Conservation (phyloP, 2,888 invertebrate genomes). For the Lycaena phlaeas region DNA sequence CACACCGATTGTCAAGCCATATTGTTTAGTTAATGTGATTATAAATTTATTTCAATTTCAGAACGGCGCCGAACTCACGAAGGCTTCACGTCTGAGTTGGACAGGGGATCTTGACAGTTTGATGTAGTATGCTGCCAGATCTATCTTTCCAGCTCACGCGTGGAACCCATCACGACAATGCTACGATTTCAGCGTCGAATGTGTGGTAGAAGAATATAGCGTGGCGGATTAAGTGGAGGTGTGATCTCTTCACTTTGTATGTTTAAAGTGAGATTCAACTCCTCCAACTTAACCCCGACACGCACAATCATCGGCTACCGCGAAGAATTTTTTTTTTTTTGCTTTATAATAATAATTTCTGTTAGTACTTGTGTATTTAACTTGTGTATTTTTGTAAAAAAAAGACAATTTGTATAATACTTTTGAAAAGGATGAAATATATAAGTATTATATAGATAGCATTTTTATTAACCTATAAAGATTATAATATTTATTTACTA, state of each 20-base stretch:
- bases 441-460: not conserved
- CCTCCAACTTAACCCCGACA: constrained; percentile 72
- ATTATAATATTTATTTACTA: not conserved
- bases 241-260: constrained; percentile 75
- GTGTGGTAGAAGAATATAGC: constrained; percentile 24
- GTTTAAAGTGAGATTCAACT: constrained; percentile 74
- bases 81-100: constrained; percentile 70
- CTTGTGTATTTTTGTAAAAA: not conserved
- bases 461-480: not conserved
- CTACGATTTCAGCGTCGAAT: constrained; percentile 1
- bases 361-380: too few relatives aligned
- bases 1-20: constrained; percentile 49
- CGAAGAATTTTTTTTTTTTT: constrained; percentile 13
- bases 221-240: constrained; percentile 71
- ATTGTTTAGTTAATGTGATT: constrained; percentile 26
- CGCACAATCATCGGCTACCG: constrained; percentile 33
- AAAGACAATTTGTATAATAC: not conserved
- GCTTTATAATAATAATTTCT: not conserved
- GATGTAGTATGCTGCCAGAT: constrained; percentile 62
- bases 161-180: constrained; percentile 34
- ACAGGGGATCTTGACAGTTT: constrained; percentile 73
- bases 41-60: constrained; percentile 39
- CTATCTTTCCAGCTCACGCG: constrained; percentile 75
- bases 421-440: not conserved
- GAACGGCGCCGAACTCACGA: constrained; percentile 19